A percentile compares a stretch with the other conserved stretches of the same genome.
Evolutionary conservation across 1,140 invertebrate genomes (phyloP).

Genomic region (Delia radicum): DNA sequence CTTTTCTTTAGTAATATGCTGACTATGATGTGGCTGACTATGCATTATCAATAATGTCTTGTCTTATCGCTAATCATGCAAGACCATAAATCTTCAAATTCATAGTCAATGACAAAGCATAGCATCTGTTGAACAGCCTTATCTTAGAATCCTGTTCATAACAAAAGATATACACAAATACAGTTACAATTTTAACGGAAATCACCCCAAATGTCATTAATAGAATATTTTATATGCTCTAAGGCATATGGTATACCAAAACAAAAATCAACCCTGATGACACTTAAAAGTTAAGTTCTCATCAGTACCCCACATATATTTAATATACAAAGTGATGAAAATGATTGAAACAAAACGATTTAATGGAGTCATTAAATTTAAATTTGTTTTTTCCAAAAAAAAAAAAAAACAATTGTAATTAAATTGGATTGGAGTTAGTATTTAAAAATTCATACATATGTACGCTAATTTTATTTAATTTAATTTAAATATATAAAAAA

Average conservation of each 20-base stretch:
- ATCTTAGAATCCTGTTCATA: background rate
- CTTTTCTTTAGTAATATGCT: background rate
- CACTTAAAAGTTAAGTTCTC: background rate
- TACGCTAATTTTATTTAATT: too few species aligned
- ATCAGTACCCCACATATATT: too few species aligned
- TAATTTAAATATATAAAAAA: too few species aligned
- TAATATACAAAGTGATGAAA: background rate
- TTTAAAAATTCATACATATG: too few species aligned
- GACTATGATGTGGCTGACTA: background rate
- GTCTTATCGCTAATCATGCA: slow-evolving; percentile 17
- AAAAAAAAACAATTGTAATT: background rate
- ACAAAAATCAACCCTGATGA: background rate
- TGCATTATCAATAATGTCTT: slow-evolving; percentile 15
- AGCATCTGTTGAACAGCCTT: slow-evolving; percentile 17
- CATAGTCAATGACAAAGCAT: background rate
- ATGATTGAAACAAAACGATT: background rate
- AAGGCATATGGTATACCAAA: background rate
- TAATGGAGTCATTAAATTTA: background rate
- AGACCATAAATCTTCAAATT: slow-evolving; percentile 13
- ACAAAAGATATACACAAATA: background rate
- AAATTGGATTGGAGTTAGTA: background rate
- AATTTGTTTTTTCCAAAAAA: background rate
- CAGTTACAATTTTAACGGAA: background rate
- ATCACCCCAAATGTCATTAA: background rate
- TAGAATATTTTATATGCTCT: background rate